Conservation (phyloP, 2,113 vertebrate species). For the Salvelinus alpinus region DNA sequence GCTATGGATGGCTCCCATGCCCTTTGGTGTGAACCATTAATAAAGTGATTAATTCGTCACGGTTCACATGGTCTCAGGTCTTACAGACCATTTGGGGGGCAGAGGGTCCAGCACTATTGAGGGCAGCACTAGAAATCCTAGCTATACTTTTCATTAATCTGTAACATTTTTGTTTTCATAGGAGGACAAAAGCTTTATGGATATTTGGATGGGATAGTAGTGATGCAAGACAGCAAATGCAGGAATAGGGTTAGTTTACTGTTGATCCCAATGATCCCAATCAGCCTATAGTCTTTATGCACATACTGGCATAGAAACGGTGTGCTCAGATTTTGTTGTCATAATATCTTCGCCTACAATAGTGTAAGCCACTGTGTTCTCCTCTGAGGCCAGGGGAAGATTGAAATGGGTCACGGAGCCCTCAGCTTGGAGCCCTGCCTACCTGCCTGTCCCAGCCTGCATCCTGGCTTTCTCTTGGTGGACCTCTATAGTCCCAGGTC, state of each 20-base stretch:
- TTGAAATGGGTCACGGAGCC: slow-evolving; percentile 16
- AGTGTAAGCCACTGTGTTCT: background rate
- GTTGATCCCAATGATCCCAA: slow-evolving; percentile 17
- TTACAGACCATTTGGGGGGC: background rate
- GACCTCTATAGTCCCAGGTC: slow-evolving; percentile 53
- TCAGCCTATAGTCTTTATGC: slow-evolving; percentile 38
- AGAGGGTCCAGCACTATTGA: slow-evolving; percentile 15
- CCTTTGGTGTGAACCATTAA: slow-evolving; percentile 16
- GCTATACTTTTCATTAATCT: background rate
- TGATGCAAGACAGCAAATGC: background rate
- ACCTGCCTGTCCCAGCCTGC: slow-evolving; percentile 58
- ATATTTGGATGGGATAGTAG: background rate
- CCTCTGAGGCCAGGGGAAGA: background rate
- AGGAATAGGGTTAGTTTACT: background rate
- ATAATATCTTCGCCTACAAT: slow-evolving; percentile 16
- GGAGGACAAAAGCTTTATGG: background rate
- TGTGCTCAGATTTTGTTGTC: slow-evolving; percentile 32
- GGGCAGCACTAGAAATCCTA: background rate
- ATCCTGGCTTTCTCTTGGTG: slow-evolving; percentile 29
- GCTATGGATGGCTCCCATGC: background rate
- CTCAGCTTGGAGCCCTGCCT: slow-evolving; percentile 16
- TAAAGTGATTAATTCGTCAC: slow-evolving; percentile 23
- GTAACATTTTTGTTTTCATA: slow-evolving; percentile 2
- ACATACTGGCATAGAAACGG: slow-evolving; percentile 11
- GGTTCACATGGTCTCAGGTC: too few relatives aligned